These are phyloP conservation scores for Holothuria glaberrima DNA, from an alignment of 35 echinoderm and acorn worm species.

Conservation along the genomic window DNA sequence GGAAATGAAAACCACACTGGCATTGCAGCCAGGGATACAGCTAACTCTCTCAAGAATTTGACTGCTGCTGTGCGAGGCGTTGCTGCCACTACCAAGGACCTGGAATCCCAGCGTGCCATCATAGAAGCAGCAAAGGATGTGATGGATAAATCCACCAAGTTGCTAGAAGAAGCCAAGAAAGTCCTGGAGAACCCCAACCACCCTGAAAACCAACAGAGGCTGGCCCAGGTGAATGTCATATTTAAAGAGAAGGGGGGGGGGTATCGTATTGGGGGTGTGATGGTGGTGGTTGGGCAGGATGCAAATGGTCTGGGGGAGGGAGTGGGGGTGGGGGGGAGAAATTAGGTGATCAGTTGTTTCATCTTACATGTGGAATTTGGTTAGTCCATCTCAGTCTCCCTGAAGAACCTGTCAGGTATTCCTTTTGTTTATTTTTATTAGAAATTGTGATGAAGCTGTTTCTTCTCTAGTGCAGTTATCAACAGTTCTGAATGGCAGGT, in stretches of 20 bases:
- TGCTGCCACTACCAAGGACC: slow-evolving; percentile 72
- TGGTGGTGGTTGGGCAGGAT: too few relatives aligned
- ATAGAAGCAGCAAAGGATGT: slow-evolving; percentile 88
- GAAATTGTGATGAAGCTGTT: not conserved
- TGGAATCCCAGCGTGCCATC: slow-evolving; percentile 63
- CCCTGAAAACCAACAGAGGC: slow-evolving; percentile 84
- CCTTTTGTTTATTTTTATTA: not conserved
- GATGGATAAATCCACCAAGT: slow-evolving; percentile 83
- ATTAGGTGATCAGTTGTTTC: not conserved
- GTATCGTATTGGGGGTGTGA: too few relatives aligned
- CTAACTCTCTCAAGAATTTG: slow-evolving; percentile 84
- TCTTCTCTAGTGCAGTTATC: not conserved
- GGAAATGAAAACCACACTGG: slow-evolving; percentile 97
- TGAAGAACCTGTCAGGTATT: not conserved
- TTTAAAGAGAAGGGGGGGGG: too few relatives aligned
- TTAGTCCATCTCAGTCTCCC: not conserved
- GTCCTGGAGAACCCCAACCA: slow-evolving; percentile 85
- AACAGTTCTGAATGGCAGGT: not conserved
- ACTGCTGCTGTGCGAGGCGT: slow-evolving; percentile 86
- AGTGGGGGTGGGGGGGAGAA: too few relatives aligned
- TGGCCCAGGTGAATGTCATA: slow-evolving; percentile 80
- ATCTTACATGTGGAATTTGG: not conserved
- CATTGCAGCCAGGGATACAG: slow-evolving; percentile 94
- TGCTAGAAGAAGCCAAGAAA: slow-evolving; percentile 90
- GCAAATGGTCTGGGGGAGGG: too few relatives aligned